Evolutionary conservation across 2,888 invertebrate species (phyloP), one percentile per base, ranked within the genome.

Genomic region (Koerneria pararmatus): DNA sequence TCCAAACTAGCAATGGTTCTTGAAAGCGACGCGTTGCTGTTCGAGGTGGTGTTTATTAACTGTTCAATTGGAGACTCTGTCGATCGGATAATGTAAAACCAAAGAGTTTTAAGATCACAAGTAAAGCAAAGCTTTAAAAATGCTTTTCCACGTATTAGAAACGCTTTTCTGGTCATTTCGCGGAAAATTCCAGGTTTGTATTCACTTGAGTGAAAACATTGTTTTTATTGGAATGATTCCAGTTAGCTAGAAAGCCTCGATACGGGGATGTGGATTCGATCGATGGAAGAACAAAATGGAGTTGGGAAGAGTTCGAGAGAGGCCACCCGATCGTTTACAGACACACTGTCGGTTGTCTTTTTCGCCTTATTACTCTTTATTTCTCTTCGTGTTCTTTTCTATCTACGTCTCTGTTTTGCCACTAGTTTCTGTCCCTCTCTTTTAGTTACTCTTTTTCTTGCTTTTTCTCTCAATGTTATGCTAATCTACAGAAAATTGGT

Each of bases 281-380:
- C n/a, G 76, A 74, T 57, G 71, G 69, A 22, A 66, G 67, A 53
- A 63, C 66, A 6, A 64, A 69, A 19, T 63, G 71, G 15, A 65
- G 70, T 2, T 72, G 72, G 71, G 63, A 67, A 27, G 74, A 80
- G 70, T 53, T 81, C 49, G 65, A 74, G 15, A 67, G 66, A 11
- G 74, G 75, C 29, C 67, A 53, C 11, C 69, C 72, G 29, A 61
- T 70, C 15, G 66, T 74, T 24, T 72, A 74, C 32, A 49, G 69
- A 49, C 75, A 74, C 67, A 59, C 60, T 22, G 71, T 73, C 34
- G 15, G 41, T 29, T n/a, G n/a, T n/a, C n/a, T n/a, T n/a, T n/a
- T n/a, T n/a, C n/a, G n/a, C 48, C 46, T 48, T 35, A 31, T 48
- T 48, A 59, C 2, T 27, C 31, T 31, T 29, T 46, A 29, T 46